Base-by-base conservation (phyloP, 2,113 vertebrate species). In the Apodemus speciosus region DNA sequence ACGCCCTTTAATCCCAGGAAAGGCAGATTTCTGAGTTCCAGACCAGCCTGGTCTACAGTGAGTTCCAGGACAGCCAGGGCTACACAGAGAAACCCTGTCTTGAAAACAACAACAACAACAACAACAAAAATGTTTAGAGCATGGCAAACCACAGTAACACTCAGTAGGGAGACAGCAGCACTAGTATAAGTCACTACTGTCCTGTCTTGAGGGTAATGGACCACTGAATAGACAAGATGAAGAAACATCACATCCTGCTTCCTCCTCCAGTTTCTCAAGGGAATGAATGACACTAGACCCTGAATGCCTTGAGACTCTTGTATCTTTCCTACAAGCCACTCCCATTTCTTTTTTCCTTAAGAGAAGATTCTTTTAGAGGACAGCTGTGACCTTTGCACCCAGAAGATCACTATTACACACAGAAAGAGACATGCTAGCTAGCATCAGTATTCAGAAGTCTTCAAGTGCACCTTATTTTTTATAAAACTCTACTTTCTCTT, bases 401-500 rank as follows among this genome's bases (percentile, higher is more conserved):
- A 84, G 93, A 94, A 89, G 38, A n/a, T 15, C 2, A 62, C 38
- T 27, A 89, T 68, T 71, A 40, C 38, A 86, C 16, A 69, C 35
- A 92, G 11, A 79, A 32, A 80, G 11, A 69, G 16, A 75, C 6
- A 94, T 81, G 79, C 49, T 35, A 95, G 79, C 49, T 35, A 95
- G 27, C 46, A 35, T 81, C 83, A 89, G 62, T 77, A 88, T 72
- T 72, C 16, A 94, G 46, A 93, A 93, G 21, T 25, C 3, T 85
- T 85, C 27, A 73, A 88, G 85, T 68, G 10, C 1, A 87, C 71
- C 62, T 94, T 87, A 27, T 85, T 81, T 92, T 92, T 95, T 76
- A 92, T 83, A 94, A 93, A 95, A 90, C 62, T 92, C 69, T 84
- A 35, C 15, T 51, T 90, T 83, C 95, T 85, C 2, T 90, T 93